Percentiles rank a stretch among this genome's conserved stretches.
Conservation (phyloP, 1,140 invertebrate species). For the Drosophila grimshawi region DNA sequence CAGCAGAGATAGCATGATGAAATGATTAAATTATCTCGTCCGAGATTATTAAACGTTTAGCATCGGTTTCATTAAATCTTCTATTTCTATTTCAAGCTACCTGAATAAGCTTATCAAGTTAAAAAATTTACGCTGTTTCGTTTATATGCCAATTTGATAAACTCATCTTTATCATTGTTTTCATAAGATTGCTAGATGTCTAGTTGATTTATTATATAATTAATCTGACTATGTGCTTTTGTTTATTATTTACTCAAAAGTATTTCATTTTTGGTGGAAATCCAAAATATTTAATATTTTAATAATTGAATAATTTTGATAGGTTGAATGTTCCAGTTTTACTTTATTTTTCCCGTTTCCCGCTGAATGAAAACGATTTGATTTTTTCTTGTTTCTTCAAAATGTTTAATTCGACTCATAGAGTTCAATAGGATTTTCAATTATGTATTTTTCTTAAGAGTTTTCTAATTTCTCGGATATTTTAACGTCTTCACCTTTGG, state of each 20-base stretch:
- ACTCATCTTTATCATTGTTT: background rate
- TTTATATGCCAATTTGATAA: background rate
- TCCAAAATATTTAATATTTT: background rate
- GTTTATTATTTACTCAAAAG: too few relatives aligned
- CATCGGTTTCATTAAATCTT: background rate
- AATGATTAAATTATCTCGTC: background rate
- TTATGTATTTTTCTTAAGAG: background rate
- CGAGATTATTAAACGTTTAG: background rate
- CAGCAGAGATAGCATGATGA: background rate
- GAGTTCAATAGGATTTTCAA: background rate
- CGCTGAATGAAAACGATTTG: background rate
- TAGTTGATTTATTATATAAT: background rate
- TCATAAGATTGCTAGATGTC: background rate
- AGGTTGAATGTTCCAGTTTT: background rate
- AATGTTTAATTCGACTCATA: slow-evolving; percentile 1
- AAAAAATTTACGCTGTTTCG: background rate
- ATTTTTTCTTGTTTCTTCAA: background rate
- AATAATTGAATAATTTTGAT: background rate
- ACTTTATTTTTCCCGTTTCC: background rate
- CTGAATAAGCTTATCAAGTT: background rate
- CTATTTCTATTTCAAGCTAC: background rate
- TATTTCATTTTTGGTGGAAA: background rate
- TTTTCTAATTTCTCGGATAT: slow-evolving; percentile 1
- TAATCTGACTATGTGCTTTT: slow-evolving; percentile 3
- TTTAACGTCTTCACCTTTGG: background rate